Evolutionary conservation across 2,113 vertebrate genomes (phyloP).

Genomic region (Oceanodroma tethys): DNA sequence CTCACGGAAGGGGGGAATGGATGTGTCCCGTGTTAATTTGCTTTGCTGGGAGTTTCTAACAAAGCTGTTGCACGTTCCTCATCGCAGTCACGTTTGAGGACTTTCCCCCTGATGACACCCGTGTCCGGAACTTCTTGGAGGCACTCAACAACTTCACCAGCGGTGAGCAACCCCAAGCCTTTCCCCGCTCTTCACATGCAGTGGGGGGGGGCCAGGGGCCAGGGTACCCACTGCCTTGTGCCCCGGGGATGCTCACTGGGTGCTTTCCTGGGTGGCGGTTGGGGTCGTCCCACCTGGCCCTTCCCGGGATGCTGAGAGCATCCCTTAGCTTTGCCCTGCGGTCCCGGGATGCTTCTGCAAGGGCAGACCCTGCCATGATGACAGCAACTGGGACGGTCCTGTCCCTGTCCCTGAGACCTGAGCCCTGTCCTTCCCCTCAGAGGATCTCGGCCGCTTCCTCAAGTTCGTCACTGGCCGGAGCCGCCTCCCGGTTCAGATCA

Average conservation of each 20-base stretch:
- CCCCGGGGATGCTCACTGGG: not conserved
- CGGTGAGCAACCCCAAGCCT: slow-evolving; percentile 66
- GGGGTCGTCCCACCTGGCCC: not conserved
- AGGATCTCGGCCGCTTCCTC: slow-evolving; percentile 94
- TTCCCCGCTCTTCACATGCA: not conserved
- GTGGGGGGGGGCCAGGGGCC: fast-evolving
- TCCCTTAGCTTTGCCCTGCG: not conserved
- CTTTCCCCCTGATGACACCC: slow-evolving; percentile 75
- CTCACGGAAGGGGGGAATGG: not conserved
- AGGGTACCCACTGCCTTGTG: not conserved
- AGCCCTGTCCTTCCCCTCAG: slow-evolving; percentile 64
- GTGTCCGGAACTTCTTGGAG: slow-evolving; percentile 87
- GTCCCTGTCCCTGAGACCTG: not conserved
- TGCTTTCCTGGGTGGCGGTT: not conserved
- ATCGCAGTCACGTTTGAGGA: slow-evolving; percentile 85
- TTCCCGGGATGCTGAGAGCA: not conserved
- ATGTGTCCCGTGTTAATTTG: not conserved
- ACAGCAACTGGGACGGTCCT: fast-evolving
- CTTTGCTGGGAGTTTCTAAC: not conserved
- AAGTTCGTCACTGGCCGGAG: slow-evolving; percentile 94
- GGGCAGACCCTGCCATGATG: not conserved
- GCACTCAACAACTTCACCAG: slow-evolving; percentile 94
- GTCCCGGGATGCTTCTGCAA: not conserved
- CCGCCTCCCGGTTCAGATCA: slow-evolving; percentile 91
- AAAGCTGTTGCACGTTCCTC: not conserved